phyloP scores from a whole-genome alignment of 2,888 invertebrate species.

The Eupithecia exiguata region DNA sequence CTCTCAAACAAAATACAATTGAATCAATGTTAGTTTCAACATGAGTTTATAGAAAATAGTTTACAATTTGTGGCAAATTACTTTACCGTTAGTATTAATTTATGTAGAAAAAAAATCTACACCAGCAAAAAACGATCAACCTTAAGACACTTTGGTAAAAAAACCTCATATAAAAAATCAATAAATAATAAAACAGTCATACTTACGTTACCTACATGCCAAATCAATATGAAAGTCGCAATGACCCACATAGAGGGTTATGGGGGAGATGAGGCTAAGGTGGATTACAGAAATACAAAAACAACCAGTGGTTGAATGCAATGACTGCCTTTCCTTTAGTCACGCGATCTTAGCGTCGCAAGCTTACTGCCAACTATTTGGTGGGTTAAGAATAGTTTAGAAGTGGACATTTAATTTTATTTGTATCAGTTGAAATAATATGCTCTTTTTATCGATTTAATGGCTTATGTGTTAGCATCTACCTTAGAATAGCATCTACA shows the following conservation, averaged over 20 bases:
- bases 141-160: neutral
- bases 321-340: conserved; percentile 75
- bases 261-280: conserved; percentile 64
- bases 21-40: no score
- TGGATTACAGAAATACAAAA: conserved; percentile 45
- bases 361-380: conserved; percentile 71
- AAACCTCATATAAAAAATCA: neutral
- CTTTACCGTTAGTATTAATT: no score
- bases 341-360: conserved; percentile 79
- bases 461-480: no score
- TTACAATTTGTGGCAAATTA: no score
- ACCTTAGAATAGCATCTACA: no score
- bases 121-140: no score
- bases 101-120: no score
- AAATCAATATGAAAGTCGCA: conserved; percentile 65
- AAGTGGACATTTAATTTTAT: conserved; percentile 43
- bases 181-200: neutral
- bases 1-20: no score
- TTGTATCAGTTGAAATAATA: neutral
- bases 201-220: conserved; percentile 1
- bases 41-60: no score
- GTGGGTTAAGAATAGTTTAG: conserved; percentile 52
- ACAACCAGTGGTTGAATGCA: conserved; percentile 66
- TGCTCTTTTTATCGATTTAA: no score
- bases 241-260: conserved; percentile 71